Conservation (phyloP, 2,888 invertebrate genomes). For the Andrena camellia region DNA sequence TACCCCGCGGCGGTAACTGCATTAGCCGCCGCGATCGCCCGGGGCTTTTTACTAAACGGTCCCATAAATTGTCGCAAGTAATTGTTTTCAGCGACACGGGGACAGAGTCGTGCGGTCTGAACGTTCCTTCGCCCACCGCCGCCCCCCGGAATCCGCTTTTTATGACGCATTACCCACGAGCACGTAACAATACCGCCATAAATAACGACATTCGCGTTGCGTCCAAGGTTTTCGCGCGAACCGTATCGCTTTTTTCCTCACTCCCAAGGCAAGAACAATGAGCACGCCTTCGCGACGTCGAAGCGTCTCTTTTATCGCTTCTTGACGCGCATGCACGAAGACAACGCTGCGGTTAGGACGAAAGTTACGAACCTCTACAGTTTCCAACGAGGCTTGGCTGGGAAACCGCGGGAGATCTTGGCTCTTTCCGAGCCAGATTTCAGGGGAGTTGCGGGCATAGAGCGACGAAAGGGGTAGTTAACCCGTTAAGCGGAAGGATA, state of each 20-base stretch:
- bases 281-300: not conserved
- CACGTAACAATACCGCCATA: slow-evolving; percentile 61
- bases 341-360: slow-evolving; percentile 11
- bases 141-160: slow-evolving; percentile 43
- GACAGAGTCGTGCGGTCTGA: slow-evolving; percentile 41
- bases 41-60: slow-evolving; percentile 54
- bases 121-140: slow-evolving; percentile 34
- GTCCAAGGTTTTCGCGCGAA: slow-evolving; percentile 36
- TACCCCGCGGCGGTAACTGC: slow-evolving; percentile 39
- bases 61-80: slow-evolving; percentile 52
- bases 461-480: not conserved
- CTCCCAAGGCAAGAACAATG: slow-evolving; percentile 25
- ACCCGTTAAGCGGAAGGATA: not conserved
- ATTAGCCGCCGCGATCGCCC: slow-evolving; percentile 50
- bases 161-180: slow-evolving; percentile 55
- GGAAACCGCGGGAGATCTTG: not conserved
- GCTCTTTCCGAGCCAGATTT: not conserved
- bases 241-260: slow-evolving; percentile 12
- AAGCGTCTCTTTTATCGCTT: slow-evolving; percentile 14
- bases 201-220: slow-evolving; percentile 50
- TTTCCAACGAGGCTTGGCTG: not conserved
- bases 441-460: not conserved
- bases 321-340: slow-evolving; percentile 5
- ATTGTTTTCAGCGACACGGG: slow-evolving; percentile 58
- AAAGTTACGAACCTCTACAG: slow-evolving; percentile 10